These are phyloP conservation scores for Dallia pectoralis DNA, from an alignment of 2,797 vertebrate species.

Conservation along the genomic window DNA sequence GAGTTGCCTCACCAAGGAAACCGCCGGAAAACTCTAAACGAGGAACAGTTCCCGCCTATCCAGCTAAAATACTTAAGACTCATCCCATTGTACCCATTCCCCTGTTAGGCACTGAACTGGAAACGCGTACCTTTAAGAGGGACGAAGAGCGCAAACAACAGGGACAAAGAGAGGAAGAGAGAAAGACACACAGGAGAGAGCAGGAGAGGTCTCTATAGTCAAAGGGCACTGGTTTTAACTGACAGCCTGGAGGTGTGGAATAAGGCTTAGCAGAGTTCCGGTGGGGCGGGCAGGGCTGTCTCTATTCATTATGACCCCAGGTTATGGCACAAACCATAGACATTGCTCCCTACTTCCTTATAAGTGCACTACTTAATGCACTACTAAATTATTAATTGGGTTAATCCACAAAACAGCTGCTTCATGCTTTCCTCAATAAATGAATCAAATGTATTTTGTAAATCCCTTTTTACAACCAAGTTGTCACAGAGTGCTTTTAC, in stretches of 20 bases:
- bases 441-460: too few species aligned
- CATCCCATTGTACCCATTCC: constrained; percentile 36
- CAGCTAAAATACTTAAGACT: constrained; percentile 20
- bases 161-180: constrained; percentile 55
- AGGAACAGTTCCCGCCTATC: background rate
- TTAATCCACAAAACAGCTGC: too few species aligned
- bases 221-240: constrained; percentile 46
- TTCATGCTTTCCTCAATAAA: too few species aligned
- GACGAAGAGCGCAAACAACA: constrained; percentile 50
- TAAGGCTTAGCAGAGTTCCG: background rate
- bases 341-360: background rate
- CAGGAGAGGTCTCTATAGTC: constrained; percentile 16
- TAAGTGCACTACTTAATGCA: background rate
- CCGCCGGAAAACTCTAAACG: background rate
- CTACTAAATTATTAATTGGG: too few species aligned
- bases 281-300: background rate
- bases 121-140: constrained; percentile 50
- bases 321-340: background rate
- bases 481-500: too few species aligned
- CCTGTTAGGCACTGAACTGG: constrained; percentile 62
- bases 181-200: constrained; percentile 24
- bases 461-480: too few species aligned
- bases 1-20: background rate
- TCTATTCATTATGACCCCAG: background rate
- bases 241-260: constrained; percentile 9